Conservation (phyloP, 2,797 vertebrate species). For the Chelon labrosus region DNA sequence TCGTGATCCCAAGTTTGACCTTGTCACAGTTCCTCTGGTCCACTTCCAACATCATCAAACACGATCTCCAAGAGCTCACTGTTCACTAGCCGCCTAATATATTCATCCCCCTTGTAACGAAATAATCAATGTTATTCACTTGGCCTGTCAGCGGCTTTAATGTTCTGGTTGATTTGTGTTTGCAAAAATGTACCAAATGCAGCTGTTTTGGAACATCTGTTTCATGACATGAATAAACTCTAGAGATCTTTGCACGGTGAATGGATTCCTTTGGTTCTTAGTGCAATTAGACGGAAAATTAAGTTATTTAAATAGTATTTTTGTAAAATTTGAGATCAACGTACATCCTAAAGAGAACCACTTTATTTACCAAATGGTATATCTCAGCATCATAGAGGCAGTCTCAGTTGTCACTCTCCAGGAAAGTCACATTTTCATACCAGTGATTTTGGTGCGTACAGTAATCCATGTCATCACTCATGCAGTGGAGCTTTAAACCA, state of each 20-base stretch:
- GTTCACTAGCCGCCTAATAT: no score
- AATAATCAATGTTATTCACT: no score
- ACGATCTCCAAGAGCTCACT: no score
- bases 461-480: slow-evolving; percentile 61
- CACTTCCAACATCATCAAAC: no score
- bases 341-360: neutral
- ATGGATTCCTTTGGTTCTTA: neutral
- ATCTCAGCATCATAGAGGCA: slow-evolving; percentile 16
- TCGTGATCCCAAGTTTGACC: no score
- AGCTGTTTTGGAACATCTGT: slow-evolving; percentile 39
- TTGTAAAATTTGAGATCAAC: neutral
- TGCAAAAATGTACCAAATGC: slow-evolving; percentile 6
- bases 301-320: slow-evolving; percentile 2
- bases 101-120: no score
- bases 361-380: neutral
- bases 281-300: neutral
- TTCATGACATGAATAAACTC: slow-evolving; percentile 12
- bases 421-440: slow-evolving; percentile 59
- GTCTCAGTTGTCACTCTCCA: slow-evolving; percentile 21
- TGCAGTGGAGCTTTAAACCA: slow-evolving; percentile 60
- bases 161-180: neutral
- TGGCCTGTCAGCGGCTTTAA: no score
- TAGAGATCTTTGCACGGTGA: neutral
- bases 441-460: slow-evolving; percentile 43
- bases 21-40: no score